Evolutionary conservation across 1,140 invertebrate genomes (phyloP).

Genomic region (Lysiphlebus fabarum): DNA sequence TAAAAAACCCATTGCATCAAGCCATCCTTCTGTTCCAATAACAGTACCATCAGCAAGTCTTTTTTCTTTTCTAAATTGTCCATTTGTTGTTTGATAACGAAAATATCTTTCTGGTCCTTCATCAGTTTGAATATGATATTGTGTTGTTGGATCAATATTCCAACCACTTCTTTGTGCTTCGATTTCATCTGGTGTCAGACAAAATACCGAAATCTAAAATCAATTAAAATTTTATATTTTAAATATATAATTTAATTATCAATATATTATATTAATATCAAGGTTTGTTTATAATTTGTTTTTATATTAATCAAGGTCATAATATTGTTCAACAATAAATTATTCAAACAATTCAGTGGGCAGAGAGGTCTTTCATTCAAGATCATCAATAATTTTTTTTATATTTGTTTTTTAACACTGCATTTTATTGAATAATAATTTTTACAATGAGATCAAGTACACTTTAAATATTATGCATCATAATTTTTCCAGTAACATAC

Average conservation of each 20-base stretch:
- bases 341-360: background rate
- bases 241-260: constrained; percentile 13
- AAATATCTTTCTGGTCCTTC: constrained; percentile 82
- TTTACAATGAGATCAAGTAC: constrained; percentile 5
- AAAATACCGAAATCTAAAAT: constrained; percentile 44
- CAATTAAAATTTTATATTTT: constrained; percentile 22
- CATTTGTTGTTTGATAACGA: constrained; percentile 81
- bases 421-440: background rate
- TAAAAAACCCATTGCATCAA: constrained; percentile 76
- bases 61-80: constrained; percentile 84
- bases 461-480: background rate
- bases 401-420: too few relatives aligned
- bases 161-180: constrained; percentile 56
- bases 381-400: too few relatives aligned
- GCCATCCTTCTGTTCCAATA: constrained; percentile 66
- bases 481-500: background rate
- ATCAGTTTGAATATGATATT: constrained; percentile 90
- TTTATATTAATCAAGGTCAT: background rate
- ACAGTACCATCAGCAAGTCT: constrained; percentile 78
- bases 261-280: constrained; percentile 21
- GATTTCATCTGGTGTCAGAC: constrained; percentile 44
- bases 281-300: constrained; percentile 6
- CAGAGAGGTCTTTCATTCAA: background rate
- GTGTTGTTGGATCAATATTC: constrained; percentile 60
- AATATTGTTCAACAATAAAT: background rate